Conservation (phyloP, 2,113 vertebrate genomes). For the Sapajus apella region DNA sequence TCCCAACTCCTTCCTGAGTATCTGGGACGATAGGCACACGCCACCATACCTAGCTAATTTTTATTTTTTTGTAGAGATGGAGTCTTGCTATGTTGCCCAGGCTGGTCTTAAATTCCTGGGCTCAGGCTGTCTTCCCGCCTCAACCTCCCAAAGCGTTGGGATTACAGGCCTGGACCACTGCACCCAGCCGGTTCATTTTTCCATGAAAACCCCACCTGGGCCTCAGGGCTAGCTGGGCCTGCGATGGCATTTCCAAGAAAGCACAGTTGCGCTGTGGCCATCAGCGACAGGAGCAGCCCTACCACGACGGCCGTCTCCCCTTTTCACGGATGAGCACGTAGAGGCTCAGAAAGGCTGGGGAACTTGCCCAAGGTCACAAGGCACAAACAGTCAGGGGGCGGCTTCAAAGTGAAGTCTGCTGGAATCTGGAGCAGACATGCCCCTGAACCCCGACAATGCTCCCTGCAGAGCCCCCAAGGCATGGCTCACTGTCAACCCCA, state of each 20-base stretch:
- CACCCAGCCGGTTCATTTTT: not conserved
- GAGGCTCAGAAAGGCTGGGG: not conserved
- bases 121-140: not conserved
- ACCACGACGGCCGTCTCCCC: too few species aligned
- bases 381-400: not conserved
- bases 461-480: not conserved
- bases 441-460: accelerated
- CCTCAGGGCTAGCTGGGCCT: not conserved
- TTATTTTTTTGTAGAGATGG: too few species aligned
- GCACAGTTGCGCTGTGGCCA: accelerated
- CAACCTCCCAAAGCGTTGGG: not conserved
- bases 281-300: not conserved
- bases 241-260: not conserved
- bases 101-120: not conserved
- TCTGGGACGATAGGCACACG: too few species aligned
- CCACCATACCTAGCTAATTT: too few species aligned
- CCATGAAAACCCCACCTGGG: not conserved
- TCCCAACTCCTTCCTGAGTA: too few species aligned
- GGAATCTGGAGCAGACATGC: not conserved
- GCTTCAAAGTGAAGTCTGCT: not conserved
- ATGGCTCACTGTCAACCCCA: not conserved
- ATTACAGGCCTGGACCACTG: not conserved
- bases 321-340: not conserved
- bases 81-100: too few species aligned
- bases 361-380: not conserved